These are phyloP conservation scores for Eupithecia subumbrata DNA, from an alignment of 2,888 invertebrate species.

Conservation along the genomic window DNA sequence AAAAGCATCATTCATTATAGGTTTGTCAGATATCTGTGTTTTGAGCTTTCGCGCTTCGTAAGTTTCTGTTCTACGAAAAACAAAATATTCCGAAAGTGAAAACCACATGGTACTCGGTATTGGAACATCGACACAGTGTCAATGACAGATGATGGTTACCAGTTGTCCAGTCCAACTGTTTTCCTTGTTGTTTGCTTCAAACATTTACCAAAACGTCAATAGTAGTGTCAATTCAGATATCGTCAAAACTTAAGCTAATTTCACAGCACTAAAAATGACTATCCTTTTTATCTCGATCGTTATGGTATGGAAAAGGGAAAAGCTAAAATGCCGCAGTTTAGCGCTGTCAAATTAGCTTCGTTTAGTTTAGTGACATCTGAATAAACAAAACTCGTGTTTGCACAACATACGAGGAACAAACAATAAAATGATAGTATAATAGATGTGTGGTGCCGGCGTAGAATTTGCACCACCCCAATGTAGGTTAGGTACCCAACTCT, in stretches of 20 bases:
- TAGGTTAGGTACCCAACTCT: too few relatives aligned
- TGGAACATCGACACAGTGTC: background rate
- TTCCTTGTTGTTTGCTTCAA: background rate
- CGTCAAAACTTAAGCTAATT: background rate
- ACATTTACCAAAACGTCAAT: background rate
- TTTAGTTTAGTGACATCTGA: background rate
- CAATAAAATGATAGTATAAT: background rate
- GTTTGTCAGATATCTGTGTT: too few relatives aligned
- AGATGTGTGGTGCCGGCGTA: too few relatives aligned
- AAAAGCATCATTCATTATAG: too few relatives aligned
- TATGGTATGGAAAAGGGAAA: too few relatives aligned
- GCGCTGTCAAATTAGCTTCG: background rate
- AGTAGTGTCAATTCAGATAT: background rate
- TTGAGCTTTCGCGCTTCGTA: too few relatives aligned
- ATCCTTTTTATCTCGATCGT: background rate
- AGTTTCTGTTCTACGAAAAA: background rate
- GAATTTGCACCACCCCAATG: too few relatives aligned
- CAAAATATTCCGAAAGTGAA: background rate
- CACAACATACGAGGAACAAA: background rate
- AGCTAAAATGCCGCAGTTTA: too few relatives aligned
- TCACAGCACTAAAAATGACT: background rate
- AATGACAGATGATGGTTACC: background rate
- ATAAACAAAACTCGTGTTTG: background rate
- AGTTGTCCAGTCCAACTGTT: background rate
- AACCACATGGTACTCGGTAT: background rate